These are phyloP conservation scores for Cliona cf. orientalis DNA, from an alignment of 37 sponge, comb jelly and placozoan species.

Conservation along the genomic window DNA sequence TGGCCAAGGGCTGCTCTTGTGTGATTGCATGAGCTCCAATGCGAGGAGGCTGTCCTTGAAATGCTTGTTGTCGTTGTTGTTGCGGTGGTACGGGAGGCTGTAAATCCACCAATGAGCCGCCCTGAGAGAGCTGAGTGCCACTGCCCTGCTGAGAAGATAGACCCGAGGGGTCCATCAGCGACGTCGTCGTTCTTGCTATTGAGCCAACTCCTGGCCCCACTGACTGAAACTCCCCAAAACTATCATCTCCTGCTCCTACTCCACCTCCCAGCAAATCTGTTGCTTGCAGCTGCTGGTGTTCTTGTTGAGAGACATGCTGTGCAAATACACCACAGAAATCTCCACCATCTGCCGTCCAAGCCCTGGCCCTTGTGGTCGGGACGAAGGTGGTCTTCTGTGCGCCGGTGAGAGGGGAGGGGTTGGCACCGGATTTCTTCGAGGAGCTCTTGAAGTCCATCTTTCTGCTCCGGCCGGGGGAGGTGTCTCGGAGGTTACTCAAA, in stretches of 20 bases:
- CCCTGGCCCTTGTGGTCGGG: constrained; percentile 2
- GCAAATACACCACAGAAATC: constrained; percentile 31
- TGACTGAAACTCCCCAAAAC: constrained; percentile 59
- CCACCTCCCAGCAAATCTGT: not conserved
- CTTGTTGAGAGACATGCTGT: constrained; percentile 3
- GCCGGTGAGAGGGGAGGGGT: not conserved
- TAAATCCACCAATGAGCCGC: too few relatives aligned
- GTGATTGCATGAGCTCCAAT: too few relatives aligned
- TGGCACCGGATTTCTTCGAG: not conserved
- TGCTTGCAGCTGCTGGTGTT: not conserved
- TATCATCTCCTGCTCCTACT: not conserved
- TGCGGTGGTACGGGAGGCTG: too few relatives aligned
- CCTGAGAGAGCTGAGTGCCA: too few relatives aligned
- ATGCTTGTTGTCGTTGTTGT: too few relatives aligned
- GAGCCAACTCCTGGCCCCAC: not conserved
- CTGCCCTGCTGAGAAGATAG: too few relatives aligned
- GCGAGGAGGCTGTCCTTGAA: too few relatives aligned
- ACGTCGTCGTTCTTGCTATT: not conserved
- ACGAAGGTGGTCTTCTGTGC: not conserved
- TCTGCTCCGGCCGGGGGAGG: not conserved
- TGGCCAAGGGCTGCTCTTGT: too few relatives aligned
- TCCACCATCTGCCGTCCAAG: constrained; percentile 28
- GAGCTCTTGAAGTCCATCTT: constrained; percentile 3
- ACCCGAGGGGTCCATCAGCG: too few relatives aligned
- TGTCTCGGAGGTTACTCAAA: constrained; percentile 3